Conservation (phyloP, 2,888 invertebrate genomes). For the Bruchidius siliquastri region DNA sequence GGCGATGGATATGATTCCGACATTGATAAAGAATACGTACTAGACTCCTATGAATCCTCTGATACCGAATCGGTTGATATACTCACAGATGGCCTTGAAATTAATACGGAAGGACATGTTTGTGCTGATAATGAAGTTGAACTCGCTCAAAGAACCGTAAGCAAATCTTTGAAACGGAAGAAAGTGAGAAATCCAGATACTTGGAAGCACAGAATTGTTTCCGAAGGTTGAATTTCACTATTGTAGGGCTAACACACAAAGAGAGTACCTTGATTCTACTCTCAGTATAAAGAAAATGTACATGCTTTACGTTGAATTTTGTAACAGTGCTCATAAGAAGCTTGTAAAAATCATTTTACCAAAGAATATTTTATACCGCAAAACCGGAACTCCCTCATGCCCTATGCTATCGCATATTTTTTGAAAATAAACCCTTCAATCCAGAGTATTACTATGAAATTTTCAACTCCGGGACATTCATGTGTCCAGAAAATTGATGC, state of each 20-base stretch:
- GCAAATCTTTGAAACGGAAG: background rate
- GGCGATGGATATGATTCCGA: too few species aligned
- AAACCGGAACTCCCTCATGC: background rate
- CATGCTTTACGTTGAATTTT: constrained; percentile 16
- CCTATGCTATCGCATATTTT: constrained; percentile 3
- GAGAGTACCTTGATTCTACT: constrained; percentile 19
- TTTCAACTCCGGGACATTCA: too few species aligned
- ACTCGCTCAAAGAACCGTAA: too few species aligned
- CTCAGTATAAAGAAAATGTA: constrained; percentile 23
- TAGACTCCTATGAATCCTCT: too few species aligned
- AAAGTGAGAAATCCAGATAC: constrained; percentile 9
- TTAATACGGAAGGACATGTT: too few species aligned
- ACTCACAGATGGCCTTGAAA: too few species aligned
- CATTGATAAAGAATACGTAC: too few species aligned
- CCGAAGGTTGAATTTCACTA: constrained; percentile 12
- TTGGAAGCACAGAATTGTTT: constrained; percentile 12
- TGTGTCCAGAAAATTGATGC: too few species aligned
- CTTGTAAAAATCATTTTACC: constrained; percentile 8
- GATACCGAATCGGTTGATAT: too few species aligned
- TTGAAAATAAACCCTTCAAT: constrained; percentile 4
- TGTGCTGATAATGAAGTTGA: too few species aligned
- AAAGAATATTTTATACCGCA: constrained; percentile 3
- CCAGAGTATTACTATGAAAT: constrained; percentile 7
- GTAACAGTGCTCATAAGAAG: constrained; percentile 9
- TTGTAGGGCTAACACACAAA: constrained; percentile 12